Evolutionary conservation across 2,888 invertebrate species (phyloP).

Genomic region (Epinotia nisella): DNA sequence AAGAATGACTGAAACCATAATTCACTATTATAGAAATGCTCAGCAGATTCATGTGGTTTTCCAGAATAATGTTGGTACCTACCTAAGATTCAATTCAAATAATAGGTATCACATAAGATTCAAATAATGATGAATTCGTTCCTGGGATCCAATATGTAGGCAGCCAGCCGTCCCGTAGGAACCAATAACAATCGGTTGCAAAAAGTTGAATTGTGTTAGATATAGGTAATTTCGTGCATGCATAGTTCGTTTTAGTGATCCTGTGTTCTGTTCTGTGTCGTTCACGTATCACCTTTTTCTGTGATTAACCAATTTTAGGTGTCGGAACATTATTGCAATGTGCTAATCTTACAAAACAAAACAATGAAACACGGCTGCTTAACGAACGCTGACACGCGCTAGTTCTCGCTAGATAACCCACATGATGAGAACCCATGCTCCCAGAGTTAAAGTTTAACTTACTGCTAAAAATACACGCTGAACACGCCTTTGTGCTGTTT

Average conservation of each 20-base stretch:
- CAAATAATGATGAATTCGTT: background rate
- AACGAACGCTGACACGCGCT: conserved; percentile 71
- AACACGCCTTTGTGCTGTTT: conserved; percentile 1
- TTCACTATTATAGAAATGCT: background rate
- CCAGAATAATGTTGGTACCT: too few species aligned
- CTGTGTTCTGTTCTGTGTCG: background rate
- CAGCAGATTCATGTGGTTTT: background rate
- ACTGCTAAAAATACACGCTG: background rate
- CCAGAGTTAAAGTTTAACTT: conserved; percentile 5
- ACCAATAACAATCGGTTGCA: background rate
- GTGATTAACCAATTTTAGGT: background rate
- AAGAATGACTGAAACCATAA: background rate
- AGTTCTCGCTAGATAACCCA: conserved; percentile 69
- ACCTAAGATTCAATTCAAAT: too few species aligned
- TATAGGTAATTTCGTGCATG: too few species aligned
- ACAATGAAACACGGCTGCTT: conserved; percentile 64
- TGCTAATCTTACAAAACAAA: conserved; percentile 40
- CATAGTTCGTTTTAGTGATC: background rate
- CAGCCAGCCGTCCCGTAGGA: too few species aligned
- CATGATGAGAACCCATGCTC: conserved; percentile 45
- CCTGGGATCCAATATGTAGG: too few species aligned
- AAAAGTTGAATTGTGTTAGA: background rate
- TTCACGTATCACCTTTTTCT: background rate
- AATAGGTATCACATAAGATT: too few species aligned
- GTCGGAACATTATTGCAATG: conserved; percentile 16